Percentiles rank a stretch among this genome's conserved stretches.
Evolutionary conservation across 2,888 invertebrate genomes (phyloP).

Genomic region (Nymphalis urticae): DNA sequence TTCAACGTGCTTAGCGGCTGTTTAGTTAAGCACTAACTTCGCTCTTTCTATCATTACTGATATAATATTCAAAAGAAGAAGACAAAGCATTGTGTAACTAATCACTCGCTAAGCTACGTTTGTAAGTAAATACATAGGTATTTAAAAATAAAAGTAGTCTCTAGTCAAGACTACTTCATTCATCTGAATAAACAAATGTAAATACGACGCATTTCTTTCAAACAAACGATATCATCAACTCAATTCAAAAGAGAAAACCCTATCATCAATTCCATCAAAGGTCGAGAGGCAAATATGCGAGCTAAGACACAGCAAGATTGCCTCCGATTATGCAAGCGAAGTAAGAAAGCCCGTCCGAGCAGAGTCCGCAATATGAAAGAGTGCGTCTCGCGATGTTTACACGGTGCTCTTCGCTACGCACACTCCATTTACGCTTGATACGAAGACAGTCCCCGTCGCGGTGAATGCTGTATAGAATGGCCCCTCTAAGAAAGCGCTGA

Average conservation of each 20-base stretch:
- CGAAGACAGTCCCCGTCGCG: conserved; percentile 54
- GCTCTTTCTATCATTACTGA: too few relatives aligned
- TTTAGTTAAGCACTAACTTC: too few relatives aligned
- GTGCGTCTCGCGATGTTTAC: conserved; percentile 69
- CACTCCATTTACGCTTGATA: conserved; percentile 70
- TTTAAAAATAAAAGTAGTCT: too few relatives aligned
- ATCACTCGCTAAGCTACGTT: too few relatives aligned
- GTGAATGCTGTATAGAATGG: conserved; percentile 47
- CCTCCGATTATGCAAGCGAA: conserved; percentile 59
- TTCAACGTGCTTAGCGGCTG: too few relatives aligned
- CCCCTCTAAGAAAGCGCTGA: conserved; percentile 19
- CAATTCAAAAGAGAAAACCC: conserved; percentile 13
- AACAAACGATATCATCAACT: conserved; percentile 5
- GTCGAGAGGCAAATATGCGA: conserved; percentile 31
- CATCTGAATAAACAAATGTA: neutral
- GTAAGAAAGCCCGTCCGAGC: conserved; percentile 51
- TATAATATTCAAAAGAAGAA: too few relatives aligned
- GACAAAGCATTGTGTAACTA: too few relatives aligned
- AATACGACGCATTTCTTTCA: conserved; percentile 8
- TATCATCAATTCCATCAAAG: conserved; percentile 22
- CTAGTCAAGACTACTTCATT: neutral
- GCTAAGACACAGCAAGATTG: conserved; percentile 42
- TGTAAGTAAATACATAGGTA: too few relatives aligned
- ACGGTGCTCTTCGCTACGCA: conserved; percentile 57
- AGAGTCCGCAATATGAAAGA: conserved; percentile 60